Evolutionary conservation across 2,888 invertebrate genomes (phyloP), one percentile per base, ranked within the genome.

Genomic region (Tachina grossa): DNA sequence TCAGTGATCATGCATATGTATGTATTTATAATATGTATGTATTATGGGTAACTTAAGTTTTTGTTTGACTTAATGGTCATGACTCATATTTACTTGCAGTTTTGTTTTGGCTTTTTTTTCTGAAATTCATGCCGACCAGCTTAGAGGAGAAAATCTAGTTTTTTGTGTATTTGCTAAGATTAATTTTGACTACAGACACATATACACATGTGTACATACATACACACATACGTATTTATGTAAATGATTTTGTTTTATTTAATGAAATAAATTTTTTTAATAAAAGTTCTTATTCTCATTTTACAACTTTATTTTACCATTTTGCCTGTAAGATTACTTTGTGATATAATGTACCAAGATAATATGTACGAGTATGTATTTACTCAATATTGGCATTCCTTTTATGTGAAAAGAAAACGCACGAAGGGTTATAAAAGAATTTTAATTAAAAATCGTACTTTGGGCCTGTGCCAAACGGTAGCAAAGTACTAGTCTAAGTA

Each of bases 61-160:
- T 39, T 53, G 43, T 78, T 43, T n/a, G 31, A 45, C 53, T 75
- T 51, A 68, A 45, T 68, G 65, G 39, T 61, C 72, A 84, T 80
- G 61, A 71, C 43, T 71, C 68, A 68, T 65, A 11, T 66, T 66
- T 41, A 59, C 9, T 81, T 22, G 55, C 59, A 22, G 69, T 47
- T 19, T 49, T 69, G 41, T 68, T 47, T 14, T 49, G 59, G 57
- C 51, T 9, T 13, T 31, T 55, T 53, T 43, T 59, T 22, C 11
- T 41, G n/a, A 57, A 41, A 2, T 16, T 8, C 10, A 22, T 31
- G 16, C 31, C 3, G 65, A 43, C 65, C 80, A 72, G 65, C 13
- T 47, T 65, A 14, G 19, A 55, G 19, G n/a, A 78, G 13, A 57
- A 71, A 66, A 65, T 55, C 63, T 49, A 65, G 47, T 57, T 66